Conservation (phyloP, 2,797 vertebrate species). For the Trachurus trachurus region DNA sequence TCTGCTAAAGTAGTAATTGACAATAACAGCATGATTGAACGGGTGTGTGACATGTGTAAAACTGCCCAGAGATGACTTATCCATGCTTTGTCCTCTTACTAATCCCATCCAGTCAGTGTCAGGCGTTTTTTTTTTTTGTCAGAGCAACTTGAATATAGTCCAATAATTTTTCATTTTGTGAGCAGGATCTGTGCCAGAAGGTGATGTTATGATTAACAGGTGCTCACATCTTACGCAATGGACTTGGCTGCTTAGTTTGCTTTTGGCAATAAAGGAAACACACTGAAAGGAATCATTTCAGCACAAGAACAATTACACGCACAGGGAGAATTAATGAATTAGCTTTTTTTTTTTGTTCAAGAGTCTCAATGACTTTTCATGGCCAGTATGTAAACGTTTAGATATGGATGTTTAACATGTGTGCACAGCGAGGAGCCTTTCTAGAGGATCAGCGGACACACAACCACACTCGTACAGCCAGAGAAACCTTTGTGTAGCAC, state of each 20-base stretch:
- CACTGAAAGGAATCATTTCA: conserved; percentile 39
- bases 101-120: conserved; percentile 57
- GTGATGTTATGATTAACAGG: conserved; percentile 70
- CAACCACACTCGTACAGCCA: not conserved
- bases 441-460: not conserved
- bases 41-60: conserved; percentile 57
- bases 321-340: conserved; percentile 32
- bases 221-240: conserved; percentile 60
- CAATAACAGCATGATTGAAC: conserved; percentile 48
- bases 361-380: conserved; percentile 19
- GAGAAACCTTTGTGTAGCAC: not conserved
- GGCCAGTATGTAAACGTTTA: conserved; percentile 18
- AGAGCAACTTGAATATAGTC: conserved; percentile 49
- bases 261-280: conserved; percentile 40
- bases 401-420: not conserved
- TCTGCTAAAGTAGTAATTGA: conserved; percentile 28
- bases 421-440: conserved; percentile 1
- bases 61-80: conserved; percentile 61
- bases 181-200: conserved; percentile 56
- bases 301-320: conserved; percentile 17
- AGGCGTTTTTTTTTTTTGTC: conserved; percentile 22
- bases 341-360: not conserved
- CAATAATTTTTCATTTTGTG: conserved; percentile 46
- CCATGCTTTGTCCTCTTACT: conserved; percentile 46
- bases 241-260: conserved; percentile 21